These are phyloP conservation scores for Eilema sororculum DNA, from an alignment of 2,888 invertebrate species.

Conservation along the genomic window DNA sequence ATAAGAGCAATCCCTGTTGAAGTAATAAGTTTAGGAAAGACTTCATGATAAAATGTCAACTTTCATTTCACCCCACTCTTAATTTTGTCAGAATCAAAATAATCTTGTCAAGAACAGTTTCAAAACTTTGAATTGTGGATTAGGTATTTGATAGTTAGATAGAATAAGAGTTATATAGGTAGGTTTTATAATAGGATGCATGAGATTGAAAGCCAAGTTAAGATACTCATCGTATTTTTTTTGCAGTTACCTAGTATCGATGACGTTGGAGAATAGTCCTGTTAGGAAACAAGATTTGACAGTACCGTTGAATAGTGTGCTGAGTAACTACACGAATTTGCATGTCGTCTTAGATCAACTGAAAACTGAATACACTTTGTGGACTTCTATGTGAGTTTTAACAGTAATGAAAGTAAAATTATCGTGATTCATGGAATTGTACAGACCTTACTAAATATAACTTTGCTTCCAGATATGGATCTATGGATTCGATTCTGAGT, in stretches of 20 bases:
- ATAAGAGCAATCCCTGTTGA: not conserved
- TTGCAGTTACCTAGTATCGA: constrained; percentile 73
- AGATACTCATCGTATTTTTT: not conserved
- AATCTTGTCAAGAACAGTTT: too few species aligned
- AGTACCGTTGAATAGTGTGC: constrained; percentile 79
- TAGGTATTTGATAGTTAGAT: too few species aligned
- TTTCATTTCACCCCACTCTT: too few species aligned
- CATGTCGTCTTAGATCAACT: constrained; percentile 85
- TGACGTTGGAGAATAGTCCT: constrained; percentile 69
- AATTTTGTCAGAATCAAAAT: too few species aligned
- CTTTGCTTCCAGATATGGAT: constrained; percentile 61
- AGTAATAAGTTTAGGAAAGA: too few species aligned
- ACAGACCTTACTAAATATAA: not conserved
- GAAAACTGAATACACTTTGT: constrained; percentile 68
- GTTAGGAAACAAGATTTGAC: constrained; percentile 78
- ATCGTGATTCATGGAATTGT: not conserved
- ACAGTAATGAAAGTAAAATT: not conserved
- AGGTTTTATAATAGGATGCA: not conserved
- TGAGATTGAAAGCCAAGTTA: not conserved
- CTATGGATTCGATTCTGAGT: constrained; percentile 68
- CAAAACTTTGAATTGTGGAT: too few species aligned
- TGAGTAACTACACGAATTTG: constrained; percentile 84
- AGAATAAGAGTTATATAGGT: too few species aligned
- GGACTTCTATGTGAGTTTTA: constrained; percentile 71
- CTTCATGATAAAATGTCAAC: too few species aligned